phyloP scores from a whole-genome alignment of 2,113 vertebrate species.

The Tragelaphus strepsiceros region DNA sequence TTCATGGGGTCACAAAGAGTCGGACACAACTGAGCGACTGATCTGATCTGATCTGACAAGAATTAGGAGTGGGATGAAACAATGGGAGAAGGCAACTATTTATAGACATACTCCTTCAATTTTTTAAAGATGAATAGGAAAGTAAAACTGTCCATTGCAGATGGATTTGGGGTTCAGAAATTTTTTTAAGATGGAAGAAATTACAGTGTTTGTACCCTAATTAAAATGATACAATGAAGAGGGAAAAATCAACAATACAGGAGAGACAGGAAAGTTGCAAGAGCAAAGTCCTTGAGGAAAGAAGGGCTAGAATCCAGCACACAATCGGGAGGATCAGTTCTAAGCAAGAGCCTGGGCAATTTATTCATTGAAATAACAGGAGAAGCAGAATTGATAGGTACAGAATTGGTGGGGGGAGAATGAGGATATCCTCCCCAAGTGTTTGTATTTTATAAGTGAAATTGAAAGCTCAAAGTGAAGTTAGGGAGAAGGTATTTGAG shows the following conservation, averaged over 20 bases:
- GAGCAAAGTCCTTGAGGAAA: neutral
- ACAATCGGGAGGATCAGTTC: neutral
- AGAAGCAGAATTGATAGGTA: neutral
- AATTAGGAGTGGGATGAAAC: neutral
- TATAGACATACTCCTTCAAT: neutral
- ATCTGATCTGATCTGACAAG: too few relatives aligned
- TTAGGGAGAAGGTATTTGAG: neutral
- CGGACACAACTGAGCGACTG: too few relatives aligned
- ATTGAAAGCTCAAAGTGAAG: neutral
- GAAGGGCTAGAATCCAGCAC: neutral
- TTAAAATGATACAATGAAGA: neutral
- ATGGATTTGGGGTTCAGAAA: neutral
- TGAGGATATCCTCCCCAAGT: neutral
- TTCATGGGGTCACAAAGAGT: too few relatives aligned
- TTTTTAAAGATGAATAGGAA: slow-evolving; percentile 10
- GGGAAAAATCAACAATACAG: neutral
- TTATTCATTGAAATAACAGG: neutral
- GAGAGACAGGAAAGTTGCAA: neutral
- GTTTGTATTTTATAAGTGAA: slow-evolving; percentile 9
- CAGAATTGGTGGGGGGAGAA: neutral
- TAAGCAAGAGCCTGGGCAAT: neutral
- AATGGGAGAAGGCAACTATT: neutral
- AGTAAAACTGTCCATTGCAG: neutral
- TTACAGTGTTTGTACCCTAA: neutral
- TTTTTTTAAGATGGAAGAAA: neutral